Base-by-base conservation (phyloP, 2,888 invertebrate genomes). In the Steinernema carpocapsae region DNA sequence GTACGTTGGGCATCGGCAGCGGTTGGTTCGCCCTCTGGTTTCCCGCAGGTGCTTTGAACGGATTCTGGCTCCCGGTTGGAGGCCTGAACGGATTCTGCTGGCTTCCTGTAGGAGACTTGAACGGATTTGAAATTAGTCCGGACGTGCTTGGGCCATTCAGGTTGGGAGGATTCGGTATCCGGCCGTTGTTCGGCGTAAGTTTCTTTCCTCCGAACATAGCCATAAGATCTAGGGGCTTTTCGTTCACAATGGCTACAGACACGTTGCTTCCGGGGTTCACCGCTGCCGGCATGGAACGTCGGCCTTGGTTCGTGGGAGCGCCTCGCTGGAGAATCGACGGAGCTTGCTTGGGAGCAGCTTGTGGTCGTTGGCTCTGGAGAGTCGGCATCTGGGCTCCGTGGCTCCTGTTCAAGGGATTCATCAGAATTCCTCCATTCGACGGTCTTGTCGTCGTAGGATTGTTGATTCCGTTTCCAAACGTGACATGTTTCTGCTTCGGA, bases 181-280 rank as follows among this genome's bases (percentile, higher is more conserved):
- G 37, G 4, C 37, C 37, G 37, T 37, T 37, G 3, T 37, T 37
- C 37, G 37, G 37, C 10, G 37, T 37, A 10, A 37, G 37, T 10
- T 37, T 37, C 37, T 37, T 37, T 37, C 37, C 37, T 37, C 48
- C 48, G 17, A 17, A 14, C 19, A 48, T 48, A 19, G 17, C 48
- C 48, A 19, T 2, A 3, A 48, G 48, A 48, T 48, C 19, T 12
- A 64, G 37, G 3, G 64, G 64, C 32, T 37, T 64, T 26, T 64
- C 64, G 19, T 64, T 64, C 37, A 64, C 32, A 26, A 64, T 64
- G 37, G 64, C 64, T 6, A 64, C 64, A 4, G 64, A 64, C 12
- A 29, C 64, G 6, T n/a, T n/a, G n/a, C 37, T 10, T 37, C 64
- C 64, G 10, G 64, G 4, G 48, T 14, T 4, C 17, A 48, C 17